Base-by-base conservation (phyloP, 2,888 invertebrate genomes). In the Caenorhabditis doughertyi region DNA sequence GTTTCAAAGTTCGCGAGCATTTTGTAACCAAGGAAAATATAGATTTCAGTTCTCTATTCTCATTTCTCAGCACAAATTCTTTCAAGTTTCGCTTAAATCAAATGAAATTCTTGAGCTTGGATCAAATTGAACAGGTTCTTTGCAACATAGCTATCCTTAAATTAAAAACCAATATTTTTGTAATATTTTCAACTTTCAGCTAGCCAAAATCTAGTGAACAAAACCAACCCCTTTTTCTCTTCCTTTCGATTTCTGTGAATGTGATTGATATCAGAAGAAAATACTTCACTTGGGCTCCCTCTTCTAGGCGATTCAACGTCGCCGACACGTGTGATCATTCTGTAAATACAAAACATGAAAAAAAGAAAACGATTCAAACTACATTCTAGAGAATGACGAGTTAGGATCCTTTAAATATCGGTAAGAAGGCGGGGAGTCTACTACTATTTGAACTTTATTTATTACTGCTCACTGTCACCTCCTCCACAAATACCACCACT, bases 241-340 rank as follows among this genome's bases (percentile, higher is more conserved):
- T 73, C 74, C 29, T 79, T 83, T n/a, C 79, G 74, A 58, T 84
- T 79, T 51, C 73, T 67, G 62, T 88, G 87, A 79, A 90, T 87
- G 58, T 89, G 67, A 49, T 89, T 85, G 79, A 90, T 89, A 74
- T 89, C 89, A 11, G 86, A 84, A 18, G 88, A 88, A 84, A 90
- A 90, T 13, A 89, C 90, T 44, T 89, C 89, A 35, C 84, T 85
- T 7, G 89, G 90, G 16, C 89, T 89, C 47, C 88, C 87, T 23
- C 87, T 76, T 67, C 85, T 67, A 9, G 83, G 85, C 60, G 70
- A 68, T 73, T 83, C 79, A 25, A 83, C 58, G 71, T 83, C 83
- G 74, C 83, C 83, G 53, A 83, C 83, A 60, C 83, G 70, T 27
- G 80, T 80, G 60, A 79, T 83, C 83, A 83, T 83, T 25, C 68